Evolutionary conservation across 1,140 invertebrate species (phyloP).

Genomic region (Microplitis mediator): DNA sequence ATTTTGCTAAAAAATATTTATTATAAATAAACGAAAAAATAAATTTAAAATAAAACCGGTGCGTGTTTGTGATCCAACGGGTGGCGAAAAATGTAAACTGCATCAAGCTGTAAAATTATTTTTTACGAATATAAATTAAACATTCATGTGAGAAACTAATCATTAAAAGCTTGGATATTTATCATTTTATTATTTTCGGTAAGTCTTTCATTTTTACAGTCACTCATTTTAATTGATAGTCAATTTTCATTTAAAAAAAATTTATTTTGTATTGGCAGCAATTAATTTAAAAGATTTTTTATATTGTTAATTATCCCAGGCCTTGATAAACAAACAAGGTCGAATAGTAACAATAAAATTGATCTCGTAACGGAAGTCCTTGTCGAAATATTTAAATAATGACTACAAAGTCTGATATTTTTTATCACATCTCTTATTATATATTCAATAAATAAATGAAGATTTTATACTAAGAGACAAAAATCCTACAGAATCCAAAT

Average conservation of each 20-base stretch:
- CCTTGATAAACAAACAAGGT: constrained; percentile 14
- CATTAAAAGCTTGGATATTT: constrained; percentile 26
- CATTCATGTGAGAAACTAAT: constrained; percentile 24
- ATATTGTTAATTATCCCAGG: not conserved
- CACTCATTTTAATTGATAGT: not conserved
- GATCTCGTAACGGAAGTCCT: constrained; percentile 33
- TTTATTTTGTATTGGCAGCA: too few relatives aligned
- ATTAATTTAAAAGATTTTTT: too few relatives aligned
- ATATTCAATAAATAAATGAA: not conserved
- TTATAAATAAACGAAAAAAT: too few relatives aligned
- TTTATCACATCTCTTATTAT: not conserved
- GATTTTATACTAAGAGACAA: too few relatives aligned
- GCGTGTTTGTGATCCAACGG: too few relatives aligned
- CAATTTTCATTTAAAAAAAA: too few relatives aligned
- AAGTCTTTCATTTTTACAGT: not conserved
- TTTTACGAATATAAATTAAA: constrained; percentile 11
- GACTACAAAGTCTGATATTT: constrained; percentile 19
- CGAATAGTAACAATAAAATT: constrained; percentile 31
- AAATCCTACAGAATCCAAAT: too few relatives aligned
- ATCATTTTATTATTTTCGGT: constrained; percentile 2
- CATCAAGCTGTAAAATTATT: not conserved
- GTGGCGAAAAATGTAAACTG: too few relatives aligned
- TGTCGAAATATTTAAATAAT: constrained; percentile 23
- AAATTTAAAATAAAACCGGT: too few relatives aligned
- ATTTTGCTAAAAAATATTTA: too few relatives aligned